These are phyloP conservation scores for Tribolium freemani DNA, from an alignment of 2,888 invertebrate genomes.

Conservation along the genomic window DNA sequence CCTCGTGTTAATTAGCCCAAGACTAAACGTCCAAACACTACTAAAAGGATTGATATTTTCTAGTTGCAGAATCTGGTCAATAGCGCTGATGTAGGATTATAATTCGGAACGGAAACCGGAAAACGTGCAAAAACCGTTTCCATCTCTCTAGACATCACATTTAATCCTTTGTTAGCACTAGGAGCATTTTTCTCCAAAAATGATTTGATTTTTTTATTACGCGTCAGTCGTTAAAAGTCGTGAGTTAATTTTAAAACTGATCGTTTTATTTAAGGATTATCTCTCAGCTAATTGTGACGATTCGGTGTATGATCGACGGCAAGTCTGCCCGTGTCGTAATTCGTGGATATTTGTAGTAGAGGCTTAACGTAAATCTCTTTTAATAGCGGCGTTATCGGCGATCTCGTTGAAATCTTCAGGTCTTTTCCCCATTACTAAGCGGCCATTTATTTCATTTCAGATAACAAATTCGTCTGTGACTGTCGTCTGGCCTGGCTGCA, in stretches of 20 bases:
- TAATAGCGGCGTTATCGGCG: slow-evolving; percentile 35
- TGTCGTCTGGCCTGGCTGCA: slow-evolving; percentile 87
- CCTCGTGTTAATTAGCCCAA: slow-evolving; percentile 21
- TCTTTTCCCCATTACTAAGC: slow-evolving; percentile 21
- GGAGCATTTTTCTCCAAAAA: not conserved
- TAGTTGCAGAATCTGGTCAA: not conserved
- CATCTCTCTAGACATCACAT: not conserved
- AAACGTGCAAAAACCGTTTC: too few species aligned
- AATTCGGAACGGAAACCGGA: not conserved
- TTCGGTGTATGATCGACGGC: slow-evolving; percentile 9
- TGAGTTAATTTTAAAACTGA: not conserved
- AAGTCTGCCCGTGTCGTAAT: slow-evolving; percentile 7
- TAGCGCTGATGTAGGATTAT: not conserved
- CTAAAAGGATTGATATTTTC: not conserved
- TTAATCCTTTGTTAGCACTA: not conserved
- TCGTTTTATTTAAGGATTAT: not conserved
- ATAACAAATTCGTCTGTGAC: slow-evolving; percentile 87
- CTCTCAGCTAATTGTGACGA: not conserved
- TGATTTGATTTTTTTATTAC: not conserved
- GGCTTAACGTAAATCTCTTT: slow-evolving; percentile 33
- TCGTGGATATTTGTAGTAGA: slow-evolving; percentile 16
- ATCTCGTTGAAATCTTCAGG: slow-evolving; percentile 36
- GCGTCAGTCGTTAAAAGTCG: not conserved
- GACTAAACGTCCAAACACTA: not conserved
- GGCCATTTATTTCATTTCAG: slow-evolving; percentile 70